phyloP scores from a whole-genome alignment of 1,140 invertebrate genomes.

The Heliconius congener region DNA sequence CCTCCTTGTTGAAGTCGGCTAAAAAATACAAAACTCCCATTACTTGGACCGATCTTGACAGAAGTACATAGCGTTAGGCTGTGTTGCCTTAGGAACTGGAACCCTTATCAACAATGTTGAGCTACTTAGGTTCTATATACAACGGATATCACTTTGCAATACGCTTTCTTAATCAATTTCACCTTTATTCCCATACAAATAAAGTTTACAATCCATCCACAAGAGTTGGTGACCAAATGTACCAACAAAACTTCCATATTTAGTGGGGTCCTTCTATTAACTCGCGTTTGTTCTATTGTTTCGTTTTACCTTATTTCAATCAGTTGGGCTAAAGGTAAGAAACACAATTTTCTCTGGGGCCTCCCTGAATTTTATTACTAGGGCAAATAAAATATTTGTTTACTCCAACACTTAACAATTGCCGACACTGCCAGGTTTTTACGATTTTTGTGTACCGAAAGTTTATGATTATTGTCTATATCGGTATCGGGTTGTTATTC shows the following conservation, averaged over 20 bases:
- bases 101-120: slow-evolving; percentile 72
- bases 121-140: slow-evolving; percentile 59
- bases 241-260: slow-evolving; percentile 48
- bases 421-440: neutral
- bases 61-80: slow-evolving; percentile 36
- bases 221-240: slow-evolving; percentile 10
- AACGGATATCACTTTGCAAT: slow-evolving; percentile 53
- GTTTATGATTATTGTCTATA: neutral
- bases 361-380: slow-evolving; percentile 28
- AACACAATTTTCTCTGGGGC: slow-evolving; percentile 34
- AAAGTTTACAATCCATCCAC: neutral
- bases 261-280: slow-evolving; percentile 62
- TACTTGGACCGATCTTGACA: slow-evolving; percentile 30
- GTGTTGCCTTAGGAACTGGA: slow-evolving; percentile 61
- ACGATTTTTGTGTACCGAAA: neutral
- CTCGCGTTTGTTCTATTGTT: slow-evolving; percentile 63
- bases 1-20: neutral
- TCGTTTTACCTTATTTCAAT: slow-evolving; percentile 63
- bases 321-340: slow-evolving; percentile 40
- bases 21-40: neutral
- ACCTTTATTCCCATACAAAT: neutral
- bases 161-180: neutral
- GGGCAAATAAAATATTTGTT: slow-evolving; percentile 30
- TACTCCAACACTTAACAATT: slow-evolving; percentile 13
- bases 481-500: neutral